Evolutionary conservation across 2,113 vertebrate genomes (phyloP).

Genomic region (Perca schrenkii): DNA sequence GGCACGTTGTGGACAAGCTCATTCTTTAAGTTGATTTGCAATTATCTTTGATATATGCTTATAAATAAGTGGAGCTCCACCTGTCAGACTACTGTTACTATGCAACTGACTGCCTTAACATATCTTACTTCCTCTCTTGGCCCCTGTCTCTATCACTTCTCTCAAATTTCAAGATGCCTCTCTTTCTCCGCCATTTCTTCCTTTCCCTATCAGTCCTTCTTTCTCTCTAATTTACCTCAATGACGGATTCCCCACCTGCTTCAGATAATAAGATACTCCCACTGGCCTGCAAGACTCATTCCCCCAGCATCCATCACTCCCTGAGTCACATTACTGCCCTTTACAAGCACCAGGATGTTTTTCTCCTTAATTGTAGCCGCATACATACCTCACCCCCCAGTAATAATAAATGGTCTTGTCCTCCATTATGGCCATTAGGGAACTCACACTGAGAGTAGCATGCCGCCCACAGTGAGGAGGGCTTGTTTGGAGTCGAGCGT

Average conservation of each 20-base stretch:
- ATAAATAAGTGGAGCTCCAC: not conserved
- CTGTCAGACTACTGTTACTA: not conserved
- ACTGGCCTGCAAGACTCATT: slow-evolving; percentile 79
- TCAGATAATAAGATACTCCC: slow-evolving; percentile 84
- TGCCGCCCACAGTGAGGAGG: slow-evolving; percentile 72
- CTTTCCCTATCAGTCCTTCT: slow-evolving; percentile 31
- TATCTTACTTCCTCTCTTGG: slow-evolving; percentile 11
- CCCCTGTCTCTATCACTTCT: slow-evolving; percentile 14
- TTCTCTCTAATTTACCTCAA: slow-evolving; percentile 79
- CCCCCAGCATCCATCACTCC: slow-evolving; percentile 81
- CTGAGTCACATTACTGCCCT: slow-evolving; percentile 82
- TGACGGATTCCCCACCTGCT: slow-evolving; percentile 82
- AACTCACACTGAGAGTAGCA: slow-evolving; percentile 77
- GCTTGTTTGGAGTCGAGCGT: slow-evolving; percentile 66
- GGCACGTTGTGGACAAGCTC: not conserved
- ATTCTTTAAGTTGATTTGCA: slow-evolving; percentile 22
- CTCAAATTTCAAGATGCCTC: slow-evolving; percentile 23
- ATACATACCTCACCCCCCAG: slow-evolving; percentile 75
- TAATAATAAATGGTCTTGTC: slow-evolving; percentile 84
- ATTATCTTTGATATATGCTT: slow-evolving; percentile 33
- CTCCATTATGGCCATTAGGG: slow-evolving; percentile 82
- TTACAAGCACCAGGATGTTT: slow-evolving; percentile 82
- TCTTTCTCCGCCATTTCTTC: slow-evolving; percentile 24
- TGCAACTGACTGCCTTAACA: not conserved
- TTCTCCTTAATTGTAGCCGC: slow-evolving; percentile 84